Conservation (phyloP, 2,797 vertebrate genomes). For the Yasuhikotakia modesta region DNA sequence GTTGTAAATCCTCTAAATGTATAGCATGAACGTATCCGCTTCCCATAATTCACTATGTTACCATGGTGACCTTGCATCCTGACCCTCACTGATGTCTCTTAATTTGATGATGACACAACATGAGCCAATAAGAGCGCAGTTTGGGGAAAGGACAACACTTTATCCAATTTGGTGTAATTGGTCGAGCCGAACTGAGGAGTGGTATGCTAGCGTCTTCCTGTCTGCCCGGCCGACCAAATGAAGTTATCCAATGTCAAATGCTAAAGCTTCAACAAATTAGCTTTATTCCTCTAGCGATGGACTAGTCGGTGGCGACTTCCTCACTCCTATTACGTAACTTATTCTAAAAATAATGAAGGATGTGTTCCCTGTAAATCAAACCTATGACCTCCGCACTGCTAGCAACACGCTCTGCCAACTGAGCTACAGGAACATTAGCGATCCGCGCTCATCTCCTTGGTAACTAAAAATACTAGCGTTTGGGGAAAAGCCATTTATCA, state of each 20-base stretch:
- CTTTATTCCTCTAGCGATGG: background rate
- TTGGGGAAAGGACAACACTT: slow-evolving; percentile 50
- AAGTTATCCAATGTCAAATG: slow-evolving; percentile 48
- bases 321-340: background rate
- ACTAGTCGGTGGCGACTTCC: background rate
- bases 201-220: slow-evolving; percentile 41
- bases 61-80: slow-evolving; percentile 33
- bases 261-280: slow-evolving; percentile 3
- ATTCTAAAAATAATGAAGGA: background rate
- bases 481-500: background rate
- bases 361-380: background rate
- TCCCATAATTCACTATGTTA: slow-evolving; percentile 11
- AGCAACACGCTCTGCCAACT: no score
- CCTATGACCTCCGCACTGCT: no score
- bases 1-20: background rate
- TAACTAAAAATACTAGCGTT: background rate
- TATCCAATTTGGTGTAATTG: slow-evolving; percentile 54
- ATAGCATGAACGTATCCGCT: background rate
- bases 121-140: slow-evolving; percentile 19
- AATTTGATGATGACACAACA: slow-evolving; percentile 52
- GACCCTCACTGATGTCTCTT: slow-evolving; percentile 51
- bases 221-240: slow-evolving; percentile 50
- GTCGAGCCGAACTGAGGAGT: slow-evolving; percentile 28
- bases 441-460: background rate
- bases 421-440: no score